These are phyloP conservation scores for Paralvinella palmiformis DNA, from an alignment of 1,140 invertebrate genomes.

Conservation along the genomic window DNA sequence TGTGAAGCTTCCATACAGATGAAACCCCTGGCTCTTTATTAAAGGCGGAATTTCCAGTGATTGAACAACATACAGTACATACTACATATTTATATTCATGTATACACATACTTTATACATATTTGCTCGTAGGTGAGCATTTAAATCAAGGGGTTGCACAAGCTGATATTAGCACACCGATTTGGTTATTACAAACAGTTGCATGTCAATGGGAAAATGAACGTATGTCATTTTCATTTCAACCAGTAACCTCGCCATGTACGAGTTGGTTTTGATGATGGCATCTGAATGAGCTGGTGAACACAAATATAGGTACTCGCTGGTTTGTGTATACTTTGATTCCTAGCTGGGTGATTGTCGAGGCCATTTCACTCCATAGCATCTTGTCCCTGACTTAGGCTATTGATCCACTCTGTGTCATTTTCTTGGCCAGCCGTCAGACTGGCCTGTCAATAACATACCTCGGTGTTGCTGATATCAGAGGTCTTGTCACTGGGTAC, in stretches of 20 bases:
- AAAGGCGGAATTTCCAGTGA: too few relatives aligned
- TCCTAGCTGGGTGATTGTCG: background rate
- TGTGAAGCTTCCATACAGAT: too few relatives aligned
- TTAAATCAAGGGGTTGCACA: too few relatives aligned
- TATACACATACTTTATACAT: too few relatives aligned
- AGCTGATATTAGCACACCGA: background rate
- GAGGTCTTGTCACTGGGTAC: background rate
- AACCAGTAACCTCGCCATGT: background rate
- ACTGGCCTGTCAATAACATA: too few relatives aligned
- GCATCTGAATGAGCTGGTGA: conserved; percentile 3
- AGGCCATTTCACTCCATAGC: conserved; percentile 7
- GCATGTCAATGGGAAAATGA: background rate
- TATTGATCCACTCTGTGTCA: conserved; percentile 2
- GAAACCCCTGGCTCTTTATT: too few relatives aligned
- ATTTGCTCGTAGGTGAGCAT: too few relatives aligned
- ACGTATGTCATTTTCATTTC: background rate
- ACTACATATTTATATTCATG: too few relatives aligned
- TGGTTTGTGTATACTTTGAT: background rate
- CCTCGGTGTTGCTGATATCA: too few relatives aligned
- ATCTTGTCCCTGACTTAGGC: conserved; percentile 6
- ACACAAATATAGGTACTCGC: conserved; percentile 3
- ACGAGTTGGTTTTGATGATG: background rate
- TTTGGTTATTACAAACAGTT: background rate
- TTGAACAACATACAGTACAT: too few relatives aligned
- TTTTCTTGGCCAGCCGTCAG: background rate